phyloP scores from a whole-genome alignment of 2,797 vertebrate species.

The Myotis pilosus region DNA sequence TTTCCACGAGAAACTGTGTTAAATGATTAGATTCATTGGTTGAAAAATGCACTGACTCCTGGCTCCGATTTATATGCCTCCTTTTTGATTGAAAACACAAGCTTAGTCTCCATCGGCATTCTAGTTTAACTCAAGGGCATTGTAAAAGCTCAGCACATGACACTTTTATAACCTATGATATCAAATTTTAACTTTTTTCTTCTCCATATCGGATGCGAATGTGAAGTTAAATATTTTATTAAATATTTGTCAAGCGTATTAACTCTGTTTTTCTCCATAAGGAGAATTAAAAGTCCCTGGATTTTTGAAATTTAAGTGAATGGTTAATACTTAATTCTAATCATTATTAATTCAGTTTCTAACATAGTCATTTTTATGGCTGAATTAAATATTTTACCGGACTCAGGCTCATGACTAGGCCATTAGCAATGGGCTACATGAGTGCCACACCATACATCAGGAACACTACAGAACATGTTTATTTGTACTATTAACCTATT shows the following conservation, averaged over 20 bases:
- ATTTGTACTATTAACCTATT: constrained; percentile 78
- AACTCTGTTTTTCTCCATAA: constrained; percentile 68
- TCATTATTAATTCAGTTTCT: constrained; percentile 69
- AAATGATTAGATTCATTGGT: constrained; percentile 72
- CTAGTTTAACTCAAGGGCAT: constrained; percentile 78
- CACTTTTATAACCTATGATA: constrained; percentile 75
- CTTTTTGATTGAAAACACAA: constrained; percentile 79
- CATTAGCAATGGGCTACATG: constrained; percentile 55
- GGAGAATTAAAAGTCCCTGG: constrained; percentile 53
- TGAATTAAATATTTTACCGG: constrained; percentile 70
- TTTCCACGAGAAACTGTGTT: constrained; percentile 71
- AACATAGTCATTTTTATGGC: constrained; percentile 64
- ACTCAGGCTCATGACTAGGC: constrained; percentile 33
- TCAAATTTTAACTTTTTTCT: constrained; percentile 78
- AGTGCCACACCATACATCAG: constrained; percentile 32
- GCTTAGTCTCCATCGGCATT: constrained; percentile 75
- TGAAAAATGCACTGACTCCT: constrained; percentile 71
- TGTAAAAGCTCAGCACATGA: constrained; percentile 75
- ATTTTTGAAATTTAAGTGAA: constrained; percentile 69
- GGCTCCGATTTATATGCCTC: constrained; percentile 59
- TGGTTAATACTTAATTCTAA: constrained; percentile 74
- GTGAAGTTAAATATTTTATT: constrained; percentile 77
- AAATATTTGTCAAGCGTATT: constrained; percentile 76
- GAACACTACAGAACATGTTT: constrained; percentile 60
- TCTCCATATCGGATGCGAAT: constrained; percentile 67